Evolutionary conservation across 1,140 invertebrate species (phyloP).

Genomic region (Tribolium castaneum): DNA sequence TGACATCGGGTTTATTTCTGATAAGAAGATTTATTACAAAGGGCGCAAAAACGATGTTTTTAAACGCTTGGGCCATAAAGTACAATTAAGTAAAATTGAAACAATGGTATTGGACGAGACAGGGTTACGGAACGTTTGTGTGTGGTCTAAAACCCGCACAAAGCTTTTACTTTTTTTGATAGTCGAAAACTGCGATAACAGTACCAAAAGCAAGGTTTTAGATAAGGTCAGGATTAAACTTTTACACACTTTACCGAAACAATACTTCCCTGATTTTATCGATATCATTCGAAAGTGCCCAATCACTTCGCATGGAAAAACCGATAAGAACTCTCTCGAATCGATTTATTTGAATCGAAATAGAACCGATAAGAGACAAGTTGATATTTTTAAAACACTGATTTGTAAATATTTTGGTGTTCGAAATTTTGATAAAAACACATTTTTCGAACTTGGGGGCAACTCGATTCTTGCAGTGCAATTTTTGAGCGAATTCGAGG

Average conservation of each 20-base stretch:
- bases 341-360: neutral
- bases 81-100: constrained; percentile 73
- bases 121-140: constrained; percentile 66
- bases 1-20: constrained; percentile 70
- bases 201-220: constrained; percentile 64
- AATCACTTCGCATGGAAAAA: constrained; percentile 71
- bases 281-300: constrained; percentile 68
- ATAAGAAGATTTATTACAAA: constrained; percentile 71
- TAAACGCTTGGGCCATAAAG: constrained; percentile 80
- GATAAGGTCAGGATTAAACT: constrained; percentile 64
- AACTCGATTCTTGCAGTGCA: constrained; percentile 66
- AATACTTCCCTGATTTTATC: constrained; percentile 68
- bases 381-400: neutral
- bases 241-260: constrained; percentile 53
- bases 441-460: constrained; percentile 67
- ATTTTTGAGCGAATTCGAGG: constrained; percentile 61
- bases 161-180: constrained; percentile 68
- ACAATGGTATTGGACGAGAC: constrained; percentile 64
- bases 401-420: constrained; percentile 54
- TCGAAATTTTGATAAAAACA: constrained; percentile 49
- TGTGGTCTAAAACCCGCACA: constrained; percentile 66
- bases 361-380: constrained; percentile 39
- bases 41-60: constrained; percentile 74
- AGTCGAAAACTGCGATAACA: constrained; percentile 62
- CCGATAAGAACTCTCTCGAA: constrained; percentile 63